Conservation (phyloP, 2,888 invertebrate species). For the Cerastis leucographa region DNA sequence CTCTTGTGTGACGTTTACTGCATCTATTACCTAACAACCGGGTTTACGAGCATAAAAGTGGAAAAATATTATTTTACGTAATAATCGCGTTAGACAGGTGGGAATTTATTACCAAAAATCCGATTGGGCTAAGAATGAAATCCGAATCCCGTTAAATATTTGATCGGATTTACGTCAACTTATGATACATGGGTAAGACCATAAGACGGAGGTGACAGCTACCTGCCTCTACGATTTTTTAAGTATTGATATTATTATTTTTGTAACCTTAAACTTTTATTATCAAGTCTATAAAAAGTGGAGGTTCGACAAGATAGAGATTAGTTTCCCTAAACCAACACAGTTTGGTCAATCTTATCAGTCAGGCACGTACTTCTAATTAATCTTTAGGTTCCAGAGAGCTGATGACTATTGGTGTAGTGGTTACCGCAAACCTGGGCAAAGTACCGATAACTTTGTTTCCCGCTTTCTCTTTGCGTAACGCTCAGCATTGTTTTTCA, state of each 20-base stretch:
- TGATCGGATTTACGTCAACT: conserved; percentile 88
- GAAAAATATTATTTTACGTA: conserved; percentile 77
- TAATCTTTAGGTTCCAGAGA: conserved; percentile 31
- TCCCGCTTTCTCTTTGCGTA: conserved; percentile 85
- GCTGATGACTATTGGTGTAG: conserved; percentile 48
- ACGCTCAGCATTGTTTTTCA: conserved; percentile 79
- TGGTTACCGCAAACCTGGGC: conserved; percentile 70
- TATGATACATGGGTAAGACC: conserved; percentile 79
- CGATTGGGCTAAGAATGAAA: conserved; percentile 77
- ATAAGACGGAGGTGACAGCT: conserved; percentile 64
- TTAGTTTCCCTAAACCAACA: conserved; percentile 33
- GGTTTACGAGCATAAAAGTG: conserved; percentile 68
- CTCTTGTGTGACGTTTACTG: conserved; percentile 63
- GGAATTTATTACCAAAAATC: conserved; percentile 80
- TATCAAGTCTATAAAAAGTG: conserved; percentile 17
- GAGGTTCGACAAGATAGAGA: conserved; percentile 30
- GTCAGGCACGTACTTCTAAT: conserved; percentile 23
- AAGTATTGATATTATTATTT: conserved; percentile 47
- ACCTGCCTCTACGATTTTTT: conserved; percentile 54
- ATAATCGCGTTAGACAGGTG: conserved; percentile 81
- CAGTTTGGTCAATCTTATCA: neutral
- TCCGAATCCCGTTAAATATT: conserved; percentile 86
- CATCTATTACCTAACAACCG: conserved; percentile 70
- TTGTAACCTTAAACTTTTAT: conserved; percentile 44
- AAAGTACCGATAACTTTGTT: conserved; percentile 80